Conservation (phyloP, 2,888 invertebrate species). For the Parnassius smintheus region DNA sequence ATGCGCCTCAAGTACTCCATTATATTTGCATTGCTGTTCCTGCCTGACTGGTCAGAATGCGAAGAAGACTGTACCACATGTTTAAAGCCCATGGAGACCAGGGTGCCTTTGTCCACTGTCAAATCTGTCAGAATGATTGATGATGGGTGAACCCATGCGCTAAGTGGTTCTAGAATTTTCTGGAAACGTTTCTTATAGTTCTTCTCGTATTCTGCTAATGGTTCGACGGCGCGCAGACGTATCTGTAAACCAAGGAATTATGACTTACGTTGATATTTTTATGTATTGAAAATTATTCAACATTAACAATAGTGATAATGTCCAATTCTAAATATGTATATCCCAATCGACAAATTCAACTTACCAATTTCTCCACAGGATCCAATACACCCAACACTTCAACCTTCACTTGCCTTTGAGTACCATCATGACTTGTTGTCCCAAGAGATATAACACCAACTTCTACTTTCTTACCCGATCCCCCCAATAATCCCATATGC, state of each 20-base stretch:
- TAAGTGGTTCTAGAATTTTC: conserved; percentile 90
- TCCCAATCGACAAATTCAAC: conserved; percentile 23
- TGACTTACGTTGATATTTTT: background rate
- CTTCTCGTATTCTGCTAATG: conserved; percentile 87
- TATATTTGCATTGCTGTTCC: conserved; percentile 86
- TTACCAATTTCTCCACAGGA: conserved; percentile 83
- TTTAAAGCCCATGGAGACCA: conserved; percentile 89
- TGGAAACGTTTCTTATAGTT: conserved; percentile 90
- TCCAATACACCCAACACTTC: conserved; percentile 93
- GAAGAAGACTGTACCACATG: conserved; percentile 85
- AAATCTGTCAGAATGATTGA: conserved; percentile 90
- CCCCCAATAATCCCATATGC: conserved; percentile 87
- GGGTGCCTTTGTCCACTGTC: conserved; percentile 90
- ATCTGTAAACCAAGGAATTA: conserved; percentile 60
- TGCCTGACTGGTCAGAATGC: conserved; percentile 66
- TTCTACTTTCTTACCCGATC: conserved; percentile 85
- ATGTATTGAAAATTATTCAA: background rate
- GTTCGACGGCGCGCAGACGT: conserved; percentile 91
- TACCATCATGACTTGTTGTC: conserved; percentile 90
- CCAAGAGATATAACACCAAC: conserved; percentile 94
- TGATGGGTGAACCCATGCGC: conserved; percentile 89
- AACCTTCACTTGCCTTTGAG: conserved; percentile 90
- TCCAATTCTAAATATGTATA: background rate
- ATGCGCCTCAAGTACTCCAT: conserved; percentile 94
- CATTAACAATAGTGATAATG: background rate